Evolutionary conservation across 37 sponge, comb jelly and placozoan genomes (phyloP).

Genomic region (Lycopodina hypogea): DNA sequence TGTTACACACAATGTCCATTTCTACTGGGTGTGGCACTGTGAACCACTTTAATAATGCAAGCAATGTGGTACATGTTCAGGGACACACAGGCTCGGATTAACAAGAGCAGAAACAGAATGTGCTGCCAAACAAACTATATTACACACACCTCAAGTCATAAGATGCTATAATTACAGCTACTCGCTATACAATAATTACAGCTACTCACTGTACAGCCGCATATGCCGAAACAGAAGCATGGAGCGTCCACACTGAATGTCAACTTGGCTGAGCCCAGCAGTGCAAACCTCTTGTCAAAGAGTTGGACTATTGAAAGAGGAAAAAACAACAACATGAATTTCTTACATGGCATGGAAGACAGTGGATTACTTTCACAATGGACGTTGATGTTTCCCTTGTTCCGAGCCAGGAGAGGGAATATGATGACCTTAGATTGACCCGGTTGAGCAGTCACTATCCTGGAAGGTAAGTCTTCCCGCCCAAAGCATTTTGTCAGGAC

Average conservation of each 20-base stretch:
- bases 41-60: too few species aligned
- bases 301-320: conserved; percentile 48
- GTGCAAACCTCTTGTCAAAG: conserved; percentile 57
- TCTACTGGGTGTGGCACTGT: too few species aligned
- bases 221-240: conserved; percentile 77
- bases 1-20: too few species aligned
- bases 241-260: conserved; percentile 53
- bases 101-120: too few species aligned
- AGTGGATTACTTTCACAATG: conserved; percentile 57
- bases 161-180: background rate
- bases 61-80: too few species aligned
- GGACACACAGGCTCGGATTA: too few species aligned
- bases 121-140: too few species aligned
- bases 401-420: conserved; percentile 40
- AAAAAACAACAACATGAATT: background rate
- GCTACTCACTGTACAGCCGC: conserved; percentile 71
- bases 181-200: background rate
- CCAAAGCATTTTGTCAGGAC: conserved; percentile 49
- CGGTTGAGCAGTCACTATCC: conserved; percentile 36
- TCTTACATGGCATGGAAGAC: background rate
- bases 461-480: conserved; percentile 16
- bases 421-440: conserved; percentile 29
- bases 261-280: conserved; percentile 60
- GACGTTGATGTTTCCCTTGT: conserved; percentile 8
- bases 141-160: too few species aligned